Percentiles rank a stretch among this genome's conserved stretches.
These are phyloP conservation scores for Zaprionus lineosus DNA, from an alignment of 2,888 invertebrate species.

Conservation along the genomic window DNA sequence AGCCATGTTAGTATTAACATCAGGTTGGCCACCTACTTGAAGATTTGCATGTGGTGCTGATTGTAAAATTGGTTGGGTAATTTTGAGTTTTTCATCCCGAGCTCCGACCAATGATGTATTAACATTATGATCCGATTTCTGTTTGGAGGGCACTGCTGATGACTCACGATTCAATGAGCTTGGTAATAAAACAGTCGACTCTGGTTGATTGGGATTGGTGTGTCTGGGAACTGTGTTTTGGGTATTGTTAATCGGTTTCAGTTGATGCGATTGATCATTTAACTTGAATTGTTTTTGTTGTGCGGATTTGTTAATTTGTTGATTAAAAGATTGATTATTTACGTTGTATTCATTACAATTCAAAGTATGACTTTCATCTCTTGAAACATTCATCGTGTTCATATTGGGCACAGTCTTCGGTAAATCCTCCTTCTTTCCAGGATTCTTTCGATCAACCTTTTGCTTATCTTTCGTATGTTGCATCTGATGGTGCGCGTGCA, in stretches of 20 bases:
- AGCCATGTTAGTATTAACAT: conserved; percentile 83
- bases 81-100: conserved; percentile 65
- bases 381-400: conserved; percentile 18
- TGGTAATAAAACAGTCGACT: conserved; percentile 46
- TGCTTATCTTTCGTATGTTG: conserved; percentile 79
- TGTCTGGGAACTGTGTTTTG: conserved; percentile 55
- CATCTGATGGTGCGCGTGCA: conserved; percentile 81
- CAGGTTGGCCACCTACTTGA: conserved; percentile 71
- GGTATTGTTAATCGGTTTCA: conserved; percentile 57
- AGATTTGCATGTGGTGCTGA: conserved; percentile 40
- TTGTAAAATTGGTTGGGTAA: conserved; percentile 43
- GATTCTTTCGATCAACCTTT: conserved; percentile 75
- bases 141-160: conserved; percentile 49
- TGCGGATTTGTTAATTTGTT: conserved; percentile 62
- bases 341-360: conserved; percentile 63
- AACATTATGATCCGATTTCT: conserved; percentile 63
- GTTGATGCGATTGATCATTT: conserved; percentile 63
- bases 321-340: conserved; percentile 63
- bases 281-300: conserved; percentile 61
- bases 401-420: conserved; percentile 34
- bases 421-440: conserved; percentile 80
- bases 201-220: conserved; percentile 44
- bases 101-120: conserved; percentile 42
- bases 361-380: conserved; percentile 54
- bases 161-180: conserved; percentile 42